These are phyloP conservation scores for Isichthys henryi DNA, from an alignment of 2,113 vertebrate species.

Conservation along the genomic window DNA sequence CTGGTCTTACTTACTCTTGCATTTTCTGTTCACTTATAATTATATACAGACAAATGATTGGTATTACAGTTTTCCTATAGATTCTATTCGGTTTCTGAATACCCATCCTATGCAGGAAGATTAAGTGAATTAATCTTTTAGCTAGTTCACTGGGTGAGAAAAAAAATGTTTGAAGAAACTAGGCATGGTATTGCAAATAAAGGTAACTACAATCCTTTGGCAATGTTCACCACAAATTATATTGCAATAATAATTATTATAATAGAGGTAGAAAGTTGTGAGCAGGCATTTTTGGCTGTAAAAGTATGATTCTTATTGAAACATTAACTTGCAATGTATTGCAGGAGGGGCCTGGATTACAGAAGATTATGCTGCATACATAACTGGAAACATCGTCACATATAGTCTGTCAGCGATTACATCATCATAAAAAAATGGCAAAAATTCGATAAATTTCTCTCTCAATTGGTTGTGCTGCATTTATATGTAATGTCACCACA, in stretches of 20 bases:
- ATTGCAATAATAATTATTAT: background rate
- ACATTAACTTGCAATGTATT: background rate
- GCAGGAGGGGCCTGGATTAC: background rate
- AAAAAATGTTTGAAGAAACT: background rate
- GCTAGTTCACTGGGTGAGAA: background rate
- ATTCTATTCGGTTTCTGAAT: constrained; percentile 32
- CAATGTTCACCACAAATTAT: background rate
- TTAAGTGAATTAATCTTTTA: constrained; percentile 27
- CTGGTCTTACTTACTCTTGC: constrained; percentile 1
- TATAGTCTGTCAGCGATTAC: background rate
- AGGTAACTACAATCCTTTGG: background rate
- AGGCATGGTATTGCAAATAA: background rate
- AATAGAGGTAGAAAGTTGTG: background rate
- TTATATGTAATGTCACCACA: background rate
- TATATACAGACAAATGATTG: constrained; percentile 26
- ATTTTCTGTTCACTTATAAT: constrained; percentile 35
- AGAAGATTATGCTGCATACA: background rate
- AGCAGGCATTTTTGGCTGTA: background rate
- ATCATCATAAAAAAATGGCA: background rate
- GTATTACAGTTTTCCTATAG: constrained; percentile 21
- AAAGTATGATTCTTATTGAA: too few species aligned
- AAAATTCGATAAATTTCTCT: background rate
- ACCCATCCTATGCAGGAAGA: constrained; percentile 31
- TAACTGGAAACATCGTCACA: background rate
- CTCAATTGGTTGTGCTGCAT: background rate